Base-by-base conservation (phyloP, 1,140 invertebrate species). In the Camponotus pennsylvanicus region DNA sequence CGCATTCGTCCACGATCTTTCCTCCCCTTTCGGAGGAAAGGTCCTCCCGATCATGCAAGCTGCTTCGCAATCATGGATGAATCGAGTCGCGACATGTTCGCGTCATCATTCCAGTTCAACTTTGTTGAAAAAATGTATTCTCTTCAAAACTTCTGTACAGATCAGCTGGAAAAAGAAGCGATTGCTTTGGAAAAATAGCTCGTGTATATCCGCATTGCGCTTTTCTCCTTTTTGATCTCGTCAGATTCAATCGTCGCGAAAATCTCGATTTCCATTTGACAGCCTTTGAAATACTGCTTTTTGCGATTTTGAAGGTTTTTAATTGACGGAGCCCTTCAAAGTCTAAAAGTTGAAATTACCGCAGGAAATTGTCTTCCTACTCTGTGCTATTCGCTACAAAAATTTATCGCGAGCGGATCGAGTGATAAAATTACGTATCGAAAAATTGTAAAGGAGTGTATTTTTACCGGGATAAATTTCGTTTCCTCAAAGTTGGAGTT, bases 21-120 rank as follows among this genome's bases (percentile, higher is more conserved):
- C 61, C 42, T 70, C 34, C 64, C 7, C 32, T 64, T 55, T 40
- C 42, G 63, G 21, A 67, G 13, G 6, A 27, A 27, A 27, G 27
- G 27, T 27, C 1, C 27, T 27, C 27, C 42, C 4, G 73, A 66
- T 76, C 59, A 37, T 66, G 73, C 59, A 52, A 78, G 64, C 64
- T 80, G 64, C 40, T 73, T 9, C 57, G 42, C 69, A 83, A 83
- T 34, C 27, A 21, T 40, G 69, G 21, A 32, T 2, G 63, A 49
- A 61, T 83, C 40, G 40, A 83, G 9, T 83, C 18, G 34, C 15
- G 69, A 63, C 76, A 73, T 83, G 3, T 52, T 52, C 8, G 64
- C 13, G 57, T 77, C 42, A 15, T n/a, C 34, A 63, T 37, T 18
- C 49, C 82, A 32, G 27, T 63, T 57, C 59, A 59, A 40, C 5